phyloP scores from a whole-genome alignment of 2,113 vertebrate species.

The Nipponia nippon region DNA sequence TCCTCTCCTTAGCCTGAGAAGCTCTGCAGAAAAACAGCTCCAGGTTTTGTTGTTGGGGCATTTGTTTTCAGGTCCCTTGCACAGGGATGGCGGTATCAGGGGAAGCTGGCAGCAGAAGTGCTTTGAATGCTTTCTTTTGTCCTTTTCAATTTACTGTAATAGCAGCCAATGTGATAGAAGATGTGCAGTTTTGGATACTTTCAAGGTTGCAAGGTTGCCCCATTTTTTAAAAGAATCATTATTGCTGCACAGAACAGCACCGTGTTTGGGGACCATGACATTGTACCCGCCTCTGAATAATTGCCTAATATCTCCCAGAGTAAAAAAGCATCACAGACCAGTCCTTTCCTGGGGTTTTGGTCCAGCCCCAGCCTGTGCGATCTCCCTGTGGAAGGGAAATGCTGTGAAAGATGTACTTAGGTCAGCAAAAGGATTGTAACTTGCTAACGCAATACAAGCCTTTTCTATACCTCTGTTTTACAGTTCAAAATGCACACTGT shows the following conservation, averaged over 20 bases:
- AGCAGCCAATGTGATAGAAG: not conserved
- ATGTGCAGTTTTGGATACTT: not conserved
- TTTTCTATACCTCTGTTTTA: not conserved
- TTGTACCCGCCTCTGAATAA: not conserved
- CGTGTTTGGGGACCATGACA: not conserved
- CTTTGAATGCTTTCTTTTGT: not conserved
- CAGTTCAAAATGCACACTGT: not conserved
- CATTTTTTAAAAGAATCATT: not conserved
- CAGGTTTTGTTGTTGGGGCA: not conserved
- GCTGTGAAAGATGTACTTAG: not conserved
- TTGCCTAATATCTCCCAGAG: not conserved
- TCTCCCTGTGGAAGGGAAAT: not conserved
- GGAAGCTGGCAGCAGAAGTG: not conserved
- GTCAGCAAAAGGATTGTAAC: not conserved
- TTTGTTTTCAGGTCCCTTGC: not conserved
- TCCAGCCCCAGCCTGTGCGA: not conserved
- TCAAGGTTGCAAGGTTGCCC: not conserved
- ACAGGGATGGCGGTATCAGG: fast-evolving
- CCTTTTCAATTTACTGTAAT: not conserved
- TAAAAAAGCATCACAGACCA: fast-evolving
- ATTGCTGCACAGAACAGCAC: not conserved
- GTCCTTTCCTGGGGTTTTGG: not conserved
- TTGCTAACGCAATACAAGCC: not conserved
- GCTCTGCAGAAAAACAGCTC: not conserved
- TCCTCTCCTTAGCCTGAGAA: not conserved